These are phyloP conservation scores for Drosophila varians DNA, from an alignment of 1,140 invertebrate species.

Conservation along the genomic window DNA sequence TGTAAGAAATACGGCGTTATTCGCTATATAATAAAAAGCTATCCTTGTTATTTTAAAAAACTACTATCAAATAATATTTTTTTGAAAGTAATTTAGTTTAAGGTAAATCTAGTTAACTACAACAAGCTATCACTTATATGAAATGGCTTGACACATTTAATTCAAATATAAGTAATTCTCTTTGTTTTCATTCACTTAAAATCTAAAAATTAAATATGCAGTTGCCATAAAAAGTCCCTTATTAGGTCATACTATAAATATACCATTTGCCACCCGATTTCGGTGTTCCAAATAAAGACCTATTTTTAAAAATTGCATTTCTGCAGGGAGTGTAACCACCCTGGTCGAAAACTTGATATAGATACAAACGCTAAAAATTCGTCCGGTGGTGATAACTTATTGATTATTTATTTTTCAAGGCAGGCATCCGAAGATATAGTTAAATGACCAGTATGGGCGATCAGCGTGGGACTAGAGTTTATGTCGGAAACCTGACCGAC, in stretches of 20 bases:
- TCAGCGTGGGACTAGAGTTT: constrained; percentile 89
- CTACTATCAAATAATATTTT: too few species aligned
- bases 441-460: constrained; percentile 73
- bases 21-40: too few species aligned
- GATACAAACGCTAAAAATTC: constrained; percentile 66
- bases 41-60: too few species aligned
- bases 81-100: too few species aligned
- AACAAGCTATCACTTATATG: too few species aligned
- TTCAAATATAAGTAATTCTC: neutral
- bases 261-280: constrained; percentile 1
- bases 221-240: neutral
- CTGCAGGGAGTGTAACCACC: constrained; percentile 46
- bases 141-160: too few species aligned
- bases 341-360: constrained; percentile 66
- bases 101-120: too few species aligned
- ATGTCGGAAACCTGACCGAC: constrained; percentile 92
- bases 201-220: too few species aligned
- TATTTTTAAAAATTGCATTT: constrained; percentile 19
- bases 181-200: neutral
- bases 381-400: constrained; percentile 67
- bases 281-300: constrained; percentile 13
- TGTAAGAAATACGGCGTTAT: too few species aligned
- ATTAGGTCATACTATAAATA: constrained; percentile 5
- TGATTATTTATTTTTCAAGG: constrained; percentile 65
- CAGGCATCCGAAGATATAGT: constrained; percentile 38